A percentile compares a stretch with the other conserved stretches of the same genome.
phyloP scores from a whole-genome alignment of 92 coral and sea anemone species.

The Micromussa lordhowensis region DNA sequence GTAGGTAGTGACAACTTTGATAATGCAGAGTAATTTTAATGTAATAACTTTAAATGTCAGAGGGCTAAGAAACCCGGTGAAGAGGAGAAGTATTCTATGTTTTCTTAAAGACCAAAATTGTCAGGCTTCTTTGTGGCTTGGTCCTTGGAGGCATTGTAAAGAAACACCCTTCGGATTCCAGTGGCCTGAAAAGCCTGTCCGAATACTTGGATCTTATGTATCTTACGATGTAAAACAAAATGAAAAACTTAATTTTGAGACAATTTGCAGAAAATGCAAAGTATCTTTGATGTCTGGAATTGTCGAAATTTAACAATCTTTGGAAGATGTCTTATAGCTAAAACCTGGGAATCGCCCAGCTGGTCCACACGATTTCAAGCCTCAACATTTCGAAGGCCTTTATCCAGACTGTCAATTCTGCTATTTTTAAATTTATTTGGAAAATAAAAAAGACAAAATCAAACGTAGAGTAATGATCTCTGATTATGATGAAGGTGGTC shows the following conservation, averaged over 20 bases:
- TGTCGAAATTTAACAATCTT: background rate
- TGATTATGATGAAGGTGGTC: background rate
- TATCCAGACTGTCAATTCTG: background rate
- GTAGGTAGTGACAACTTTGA: too few relatives aligned
- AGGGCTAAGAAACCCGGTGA: background rate
- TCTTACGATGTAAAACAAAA: too few relatives aligned
- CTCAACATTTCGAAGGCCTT: background rate
- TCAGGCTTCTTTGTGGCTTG: background rate
- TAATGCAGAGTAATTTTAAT: background rate
- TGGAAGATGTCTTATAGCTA: background rate
- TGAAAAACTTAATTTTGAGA: too few relatives aligned
- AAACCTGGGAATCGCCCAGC: constrained; percentile 11
- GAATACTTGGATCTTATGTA: too few relatives aligned
- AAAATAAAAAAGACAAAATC: background rate
- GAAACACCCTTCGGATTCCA: too few relatives aligned
- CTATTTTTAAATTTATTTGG: background rate
- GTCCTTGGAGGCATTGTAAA: too few relatives aligned
- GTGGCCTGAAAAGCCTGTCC: too few relatives aligned
- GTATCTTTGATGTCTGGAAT: background rate
- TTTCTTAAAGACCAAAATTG: background rate
- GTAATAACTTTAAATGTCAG: background rate
- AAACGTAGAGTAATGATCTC: constrained; percentile 9
- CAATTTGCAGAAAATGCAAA: background rate
- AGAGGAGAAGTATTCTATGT: background rate
- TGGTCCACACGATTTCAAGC: background rate